Evolutionary conservation across 2,888 invertebrate species (phyloP).

Genomic region (Melinopterus prodromus): DNA sequence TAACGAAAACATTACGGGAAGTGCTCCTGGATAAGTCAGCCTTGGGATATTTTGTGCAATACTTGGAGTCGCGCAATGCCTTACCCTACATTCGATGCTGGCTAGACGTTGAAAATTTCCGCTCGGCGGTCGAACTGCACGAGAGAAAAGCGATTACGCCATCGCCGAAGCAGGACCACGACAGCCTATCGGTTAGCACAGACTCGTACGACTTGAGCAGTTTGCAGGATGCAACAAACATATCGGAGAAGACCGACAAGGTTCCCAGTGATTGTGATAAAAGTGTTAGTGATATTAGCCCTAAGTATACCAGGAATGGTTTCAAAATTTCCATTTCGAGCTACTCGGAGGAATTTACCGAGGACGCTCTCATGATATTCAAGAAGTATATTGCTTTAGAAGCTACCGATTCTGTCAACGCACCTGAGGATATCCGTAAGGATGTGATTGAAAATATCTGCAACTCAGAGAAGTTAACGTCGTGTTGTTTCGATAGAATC

Average conservation of each 20-base stretch:
- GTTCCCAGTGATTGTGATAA: conserved; percentile 52
- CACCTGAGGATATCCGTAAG: conserved; percentile 67
- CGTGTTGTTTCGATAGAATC: conserved; percentile 77
- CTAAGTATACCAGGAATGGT: conserved; percentile 47
- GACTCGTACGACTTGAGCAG: conserved; percentile 58
- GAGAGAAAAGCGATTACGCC: conserved; percentile 43
- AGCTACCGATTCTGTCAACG: conserved; percentile 67
- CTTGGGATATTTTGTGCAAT: conserved; percentile 85
- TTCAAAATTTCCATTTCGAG: conserved; percentile 33
- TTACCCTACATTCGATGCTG: conserved; percentile 76
- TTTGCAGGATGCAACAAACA: conserved; percentile 50
- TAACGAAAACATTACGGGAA: conserved; percentile 79
- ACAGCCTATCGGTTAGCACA: conserved; percentile 60
- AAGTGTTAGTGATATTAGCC: conserved; percentile 54
- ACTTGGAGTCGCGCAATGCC: conserved; percentile 79
- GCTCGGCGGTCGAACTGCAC: conserved; percentile 55
- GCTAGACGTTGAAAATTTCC: conserved; percentile 78
- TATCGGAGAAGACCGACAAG: conserved; percentile 38
- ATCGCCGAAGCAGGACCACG: conserved; percentile 54
- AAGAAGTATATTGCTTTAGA: conserved; percentile 80
- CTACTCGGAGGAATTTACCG: conserved; percentile 54
- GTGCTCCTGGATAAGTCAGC: conserved; percentile 82
- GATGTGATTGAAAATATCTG: conserved; percentile 73
- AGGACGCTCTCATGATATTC: conserved; percentile 76
- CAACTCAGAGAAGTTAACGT: conserved; percentile 70